These are phyloP conservation scores for Ichneumon xanthorius DNA, from an alignment of 2,888 invertebrate genomes.

Conservation along the genomic window DNA sequence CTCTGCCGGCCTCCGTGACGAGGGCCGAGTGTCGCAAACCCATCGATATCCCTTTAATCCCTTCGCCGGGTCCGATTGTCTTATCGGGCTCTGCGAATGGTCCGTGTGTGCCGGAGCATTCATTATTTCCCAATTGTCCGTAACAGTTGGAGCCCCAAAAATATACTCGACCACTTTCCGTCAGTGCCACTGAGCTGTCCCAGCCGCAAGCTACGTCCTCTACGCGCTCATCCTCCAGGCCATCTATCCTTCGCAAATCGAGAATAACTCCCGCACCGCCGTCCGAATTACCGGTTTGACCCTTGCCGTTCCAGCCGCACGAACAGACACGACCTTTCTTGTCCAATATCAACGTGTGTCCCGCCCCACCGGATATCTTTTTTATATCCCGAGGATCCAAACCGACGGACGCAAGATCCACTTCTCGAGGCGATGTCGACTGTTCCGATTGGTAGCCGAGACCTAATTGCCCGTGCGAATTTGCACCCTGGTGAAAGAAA, in stretches of 20 bases:
- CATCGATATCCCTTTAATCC: constrained; percentile 88
- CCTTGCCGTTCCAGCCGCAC: constrained; percentile 92
- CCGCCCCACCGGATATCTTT: constrained; percentile 91
- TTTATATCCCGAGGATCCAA: constrained; percentile 86
- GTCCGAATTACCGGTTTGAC: constrained; percentile 88
- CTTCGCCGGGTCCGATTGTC: constrained; percentile 83
- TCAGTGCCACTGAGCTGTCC: constrained; percentile 92
- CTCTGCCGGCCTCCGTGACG: constrained; percentile 87
- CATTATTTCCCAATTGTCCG: constrained; percentile 89
- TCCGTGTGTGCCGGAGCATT: background rate
- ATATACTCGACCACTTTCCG: constrained; percentile 89
- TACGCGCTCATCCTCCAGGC: constrained; percentile 85
- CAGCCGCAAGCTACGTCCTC: constrained; percentile 91
- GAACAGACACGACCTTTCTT: constrained; percentile 89
- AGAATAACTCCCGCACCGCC: constrained; percentile 85
- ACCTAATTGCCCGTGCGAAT: constrained; percentile 93
- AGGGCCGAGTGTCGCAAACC: constrained; percentile 90
- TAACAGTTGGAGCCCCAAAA: constrained; percentile 94
- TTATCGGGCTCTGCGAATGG: constrained; percentile 82
- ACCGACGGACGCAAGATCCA: constrained; percentile 80
- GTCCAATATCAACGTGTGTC: constrained; percentile 90
- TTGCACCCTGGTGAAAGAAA: constrained; percentile 89
- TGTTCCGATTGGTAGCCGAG: constrained; percentile 89
- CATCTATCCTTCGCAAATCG: constrained; percentile 71
- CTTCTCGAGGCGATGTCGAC: constrained; percentile 87